These are phyloP conservation scores for Zhuqinia jingwanae DNA, from an alignment of 2,888 invertebrate genomes.

Conservation along the genomic window DNA sequence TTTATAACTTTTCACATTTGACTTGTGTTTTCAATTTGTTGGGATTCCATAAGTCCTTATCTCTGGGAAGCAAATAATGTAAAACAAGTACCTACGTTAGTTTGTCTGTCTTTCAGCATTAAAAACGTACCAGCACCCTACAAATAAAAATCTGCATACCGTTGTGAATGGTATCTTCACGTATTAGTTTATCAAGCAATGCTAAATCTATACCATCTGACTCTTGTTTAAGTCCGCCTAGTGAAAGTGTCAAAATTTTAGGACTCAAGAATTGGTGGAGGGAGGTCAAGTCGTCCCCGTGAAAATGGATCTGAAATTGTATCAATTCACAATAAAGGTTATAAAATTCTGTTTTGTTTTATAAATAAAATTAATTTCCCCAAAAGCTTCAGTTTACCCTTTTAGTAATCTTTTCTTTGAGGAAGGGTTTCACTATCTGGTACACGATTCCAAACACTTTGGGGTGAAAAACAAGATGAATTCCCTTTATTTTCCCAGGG, in stretches of 20 bases:
- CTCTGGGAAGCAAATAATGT: slow-evolving; percentile 7
- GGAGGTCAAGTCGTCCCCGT: slow-evolving; percentile 63
- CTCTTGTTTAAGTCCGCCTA: slow-evolving; percentile 60
- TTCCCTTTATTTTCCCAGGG: background rate
- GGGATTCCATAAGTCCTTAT: slow-evolving; percentile 26
- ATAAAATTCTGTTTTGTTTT: no score
- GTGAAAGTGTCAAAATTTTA: slow-evolving; percentile 54
- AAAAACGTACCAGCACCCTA: no score
- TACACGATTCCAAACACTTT: slow-evolving; percentile 45
- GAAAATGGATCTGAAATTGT: slow-evolving; percentile 67
- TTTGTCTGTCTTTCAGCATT: background rate
- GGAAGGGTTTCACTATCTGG: slow-evolving; percentile 58
- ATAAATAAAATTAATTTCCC: no score
- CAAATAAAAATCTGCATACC: background rate
- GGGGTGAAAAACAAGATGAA: slow-evolving; percentile 60
- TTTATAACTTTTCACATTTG: no score
- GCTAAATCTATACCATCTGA: slow-evolving; percentile 36
- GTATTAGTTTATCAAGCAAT: slow-evolving; percentile 15
- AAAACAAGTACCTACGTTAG: no score
- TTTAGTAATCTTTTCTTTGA: slow-evolving; percentile 59
- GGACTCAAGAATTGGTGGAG: slow-evolving; percentile 69
- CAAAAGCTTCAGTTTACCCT: slow-evolving; percentile 29
- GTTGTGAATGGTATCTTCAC: slow-evolving; percentile 32
- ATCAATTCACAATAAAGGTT: background rate
- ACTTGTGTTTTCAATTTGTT: no score